Evolutionary conservation across 2,888 invertebrate genomes (phyloP).

Genomic region (Pterostichus madidus): DNA sequence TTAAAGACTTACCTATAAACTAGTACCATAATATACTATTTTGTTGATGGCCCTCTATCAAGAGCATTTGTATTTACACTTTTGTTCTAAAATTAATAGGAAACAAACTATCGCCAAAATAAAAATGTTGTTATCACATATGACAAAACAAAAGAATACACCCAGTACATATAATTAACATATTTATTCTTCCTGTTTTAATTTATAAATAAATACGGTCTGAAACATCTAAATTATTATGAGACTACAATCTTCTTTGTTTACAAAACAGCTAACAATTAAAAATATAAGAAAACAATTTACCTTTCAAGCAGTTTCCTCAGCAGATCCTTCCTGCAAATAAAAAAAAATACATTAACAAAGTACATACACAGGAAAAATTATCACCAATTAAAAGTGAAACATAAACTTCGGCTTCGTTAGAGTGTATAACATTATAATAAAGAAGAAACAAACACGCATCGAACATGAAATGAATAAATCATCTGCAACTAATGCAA

Average conservation of each 20-base stretch:
- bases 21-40: too few relatives aligned
- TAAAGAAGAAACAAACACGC: slow-evolving; percentile 27
- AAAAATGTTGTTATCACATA: too few relatives aligned
- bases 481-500: slow-evolving; percentile 21
- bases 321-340: slow-evolving; percentile 28
- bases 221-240: neutral
- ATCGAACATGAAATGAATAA: slow-evolving; percentile 7
- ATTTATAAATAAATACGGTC: neutral
- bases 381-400: slow-evolving; percentile 17
- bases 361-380: slow-evolving; percentile 7
- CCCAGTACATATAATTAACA: too few relatives aligned
- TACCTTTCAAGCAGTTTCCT: neutral
- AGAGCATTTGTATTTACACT: too few relatives aligned
- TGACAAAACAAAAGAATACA: too few relatives aligned
- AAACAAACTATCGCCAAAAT: neutral
- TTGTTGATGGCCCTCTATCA: too few relatives aligned
- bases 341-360: neutral
- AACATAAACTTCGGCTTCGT: slow-evolving; percentile 5
- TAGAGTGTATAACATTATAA: slow-evolving; percentile 14
- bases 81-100: too few relatives aligned
- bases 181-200: neutral
- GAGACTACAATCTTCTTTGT: slow-evolving; percentile 29
- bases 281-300: neutral
- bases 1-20: too few relatives aligned
- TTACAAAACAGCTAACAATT: slow-evolving; percentile 22